phyloP scores from a whole-genome alignment of 2,113 vertebrate species.

The Scomber japonicus region DNA sequence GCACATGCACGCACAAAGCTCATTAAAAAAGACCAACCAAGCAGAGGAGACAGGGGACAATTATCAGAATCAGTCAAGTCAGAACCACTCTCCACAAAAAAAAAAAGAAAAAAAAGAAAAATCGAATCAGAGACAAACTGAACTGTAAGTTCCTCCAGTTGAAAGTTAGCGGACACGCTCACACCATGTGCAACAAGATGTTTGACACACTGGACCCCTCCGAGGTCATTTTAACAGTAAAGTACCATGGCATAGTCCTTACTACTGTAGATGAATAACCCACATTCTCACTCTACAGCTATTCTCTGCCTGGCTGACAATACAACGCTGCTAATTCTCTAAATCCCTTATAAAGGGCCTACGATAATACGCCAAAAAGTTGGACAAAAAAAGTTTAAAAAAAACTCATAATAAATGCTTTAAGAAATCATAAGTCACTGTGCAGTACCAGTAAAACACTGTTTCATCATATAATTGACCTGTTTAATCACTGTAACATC shows the following conservation, averaged over 20 bases:
- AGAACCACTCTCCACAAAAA: conserved; percentile 12
- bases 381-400: neutral
- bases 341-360: conserved; percentile 1
- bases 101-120: neutral
- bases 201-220: neutral
- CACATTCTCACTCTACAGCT: neutral
- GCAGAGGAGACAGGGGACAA: conserved; percentile 61
- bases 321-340: neutral
- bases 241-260: neutral
- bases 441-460: neutral
- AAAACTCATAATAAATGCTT: neutral
- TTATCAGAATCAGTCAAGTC: conserved; percentile 58
- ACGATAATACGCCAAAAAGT: neutral
- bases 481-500: neutral
- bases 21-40: conserved; percentile 71
- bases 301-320: neutral
- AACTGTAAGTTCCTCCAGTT: neutral
- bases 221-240: neutral
- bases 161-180: neutral
- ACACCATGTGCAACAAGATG: conserved; percentile 12
- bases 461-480: neutral
- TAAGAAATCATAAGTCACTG: neutral
- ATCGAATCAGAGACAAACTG: neutral
- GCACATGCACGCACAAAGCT: conserved; percentile 35
- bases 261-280: neutral